Conservation (phyloP, 2,113 vertebrate genomes). For the Otus sunia region DNA sequence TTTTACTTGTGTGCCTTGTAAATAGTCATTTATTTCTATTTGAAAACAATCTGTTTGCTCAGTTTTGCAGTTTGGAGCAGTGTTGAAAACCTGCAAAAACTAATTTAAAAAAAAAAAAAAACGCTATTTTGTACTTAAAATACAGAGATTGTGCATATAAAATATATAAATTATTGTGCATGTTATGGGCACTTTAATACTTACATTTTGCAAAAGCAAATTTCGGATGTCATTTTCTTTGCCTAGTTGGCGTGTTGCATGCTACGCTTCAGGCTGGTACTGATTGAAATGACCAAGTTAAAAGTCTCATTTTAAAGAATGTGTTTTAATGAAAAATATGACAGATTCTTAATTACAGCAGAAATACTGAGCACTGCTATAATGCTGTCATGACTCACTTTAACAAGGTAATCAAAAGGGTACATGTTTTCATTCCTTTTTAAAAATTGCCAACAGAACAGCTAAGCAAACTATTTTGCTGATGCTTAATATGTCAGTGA, state of each 20-base stretch:
- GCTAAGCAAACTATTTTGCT: constrained; percentile 73
- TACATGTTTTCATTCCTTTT: constrained; percentile 71
- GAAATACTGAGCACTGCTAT: constrained; percentile 47
- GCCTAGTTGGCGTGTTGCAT: background rate
- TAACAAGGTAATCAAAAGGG: constrained; percentile 71
- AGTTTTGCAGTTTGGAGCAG: background rate
- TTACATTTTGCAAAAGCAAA: background rate
- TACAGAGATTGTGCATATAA: background rate
- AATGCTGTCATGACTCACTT: constrained; percentile 66
- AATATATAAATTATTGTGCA: background rate
- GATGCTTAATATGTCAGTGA: constrained; percentile 65
- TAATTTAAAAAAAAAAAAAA: background rate
- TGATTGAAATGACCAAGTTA: constrained; percentile 54
- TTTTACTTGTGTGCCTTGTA: background rate
- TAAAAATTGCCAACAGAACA: constrained; percentile 49
- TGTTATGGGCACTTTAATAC: background rate
- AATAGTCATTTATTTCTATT: background rate
- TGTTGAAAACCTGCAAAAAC: background rate
- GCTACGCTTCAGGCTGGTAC: background rate
- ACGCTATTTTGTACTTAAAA: background rate
- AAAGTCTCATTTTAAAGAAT: constrained; percentile 58
- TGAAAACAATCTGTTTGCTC: background rate
- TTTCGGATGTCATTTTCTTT: constrained; percentile 9
- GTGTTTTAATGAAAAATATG: constrained; percentile 71
- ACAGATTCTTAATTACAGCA: constrained; percentile 67